Base-by-base conservation (phyloP, 1,140 invertebrate genomes). In the Trichonephila inaurata region DNA sequence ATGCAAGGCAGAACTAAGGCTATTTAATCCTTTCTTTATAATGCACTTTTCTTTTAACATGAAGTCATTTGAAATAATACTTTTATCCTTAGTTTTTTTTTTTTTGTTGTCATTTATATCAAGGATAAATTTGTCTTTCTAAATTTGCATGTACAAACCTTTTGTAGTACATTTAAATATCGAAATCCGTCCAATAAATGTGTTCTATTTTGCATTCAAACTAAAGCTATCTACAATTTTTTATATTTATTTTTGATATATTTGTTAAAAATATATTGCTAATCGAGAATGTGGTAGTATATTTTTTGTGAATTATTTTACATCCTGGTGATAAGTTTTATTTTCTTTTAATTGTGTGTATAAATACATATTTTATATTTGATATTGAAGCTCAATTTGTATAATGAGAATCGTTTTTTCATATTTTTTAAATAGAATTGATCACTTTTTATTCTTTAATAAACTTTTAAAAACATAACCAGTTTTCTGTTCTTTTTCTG, bases 161-260 rank as follows among this genome's bases (percentile, higher is more conserved):
- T 28, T 10, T n/a, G 66, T 69, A 24, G n/a, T 69, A 69, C 10
- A 69, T 24, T 24, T 12, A n/a, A 69, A 28, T 24, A 69, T 24
- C 28, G 66, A 69, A 69, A 69, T 69, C 66, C 66, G 66, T 69
- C 66, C 66, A 69, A 24, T 69, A 69, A 24, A 69, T 28, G 66
- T n/a, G 14, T 69, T 69, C 66, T 69, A 69, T 69, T 69, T 69
- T 69, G 14, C 24, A 69, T 24, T 69, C n/a, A 69, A 69, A 69
- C 66, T 69, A 28, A 24, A 69, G 24, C 24, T 69, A 69, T 16
- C 4, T 12, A n/a, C 21, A 21, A n/a, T n/a, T 66, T 66, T 66
- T 51, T 5, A 51, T 51, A 51, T 21, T 66, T 66, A 14, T 14
- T 28, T n/a, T 10, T 24, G n/a, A 24, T 69, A 12, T 8, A 28